Conservation (phyloP, 2,888 invertebrate species). For the Lutraria lutraria region DNA sequence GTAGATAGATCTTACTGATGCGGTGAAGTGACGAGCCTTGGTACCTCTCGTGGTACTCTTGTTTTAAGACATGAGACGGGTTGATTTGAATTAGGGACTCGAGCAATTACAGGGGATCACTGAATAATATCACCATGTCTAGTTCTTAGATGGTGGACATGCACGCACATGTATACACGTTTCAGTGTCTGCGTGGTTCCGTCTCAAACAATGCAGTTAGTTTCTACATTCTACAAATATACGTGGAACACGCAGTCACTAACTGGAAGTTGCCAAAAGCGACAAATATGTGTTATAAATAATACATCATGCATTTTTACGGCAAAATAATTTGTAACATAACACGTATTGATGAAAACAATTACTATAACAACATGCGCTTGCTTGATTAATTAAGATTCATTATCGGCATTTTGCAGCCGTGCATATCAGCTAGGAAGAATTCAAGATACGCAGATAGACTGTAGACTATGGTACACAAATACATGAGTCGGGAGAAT, state of each 20-base stretch:
- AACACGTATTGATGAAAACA: background rate
- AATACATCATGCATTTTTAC: background rate
- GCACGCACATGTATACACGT: too few relatives aligned
- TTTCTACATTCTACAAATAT: background rate
- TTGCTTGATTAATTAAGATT: background rate
- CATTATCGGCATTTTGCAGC: constrained; percentile 8
- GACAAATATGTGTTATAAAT: background rate
- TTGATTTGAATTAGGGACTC: too few relatives aligned
- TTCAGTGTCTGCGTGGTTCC: too few relatives aligned
- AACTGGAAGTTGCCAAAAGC: background rate
- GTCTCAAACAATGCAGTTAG: too few relatives aligned
- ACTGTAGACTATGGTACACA: too few relatives aligned
- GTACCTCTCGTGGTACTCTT: too few relatives aligned
- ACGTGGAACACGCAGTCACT: background rate
- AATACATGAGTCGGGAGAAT: background rate
- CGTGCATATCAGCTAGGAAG: background rate
- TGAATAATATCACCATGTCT: too few relatives aligned
- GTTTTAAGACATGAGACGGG: too few relatives aligned
- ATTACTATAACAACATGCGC: background rate
- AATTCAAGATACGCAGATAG: background rate
- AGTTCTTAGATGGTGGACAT: too few relatives aligned
- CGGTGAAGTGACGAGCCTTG: too few relatives aligned
- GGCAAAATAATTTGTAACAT: background rate
- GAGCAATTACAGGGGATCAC: too few relatives aligned
- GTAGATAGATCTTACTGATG: too few relatives aligned